These are phyloP conservation scores for Cariama cristata DNA, from an alignment of 2,113 vertebrate species.

Conservation along the genomic window DNA sequence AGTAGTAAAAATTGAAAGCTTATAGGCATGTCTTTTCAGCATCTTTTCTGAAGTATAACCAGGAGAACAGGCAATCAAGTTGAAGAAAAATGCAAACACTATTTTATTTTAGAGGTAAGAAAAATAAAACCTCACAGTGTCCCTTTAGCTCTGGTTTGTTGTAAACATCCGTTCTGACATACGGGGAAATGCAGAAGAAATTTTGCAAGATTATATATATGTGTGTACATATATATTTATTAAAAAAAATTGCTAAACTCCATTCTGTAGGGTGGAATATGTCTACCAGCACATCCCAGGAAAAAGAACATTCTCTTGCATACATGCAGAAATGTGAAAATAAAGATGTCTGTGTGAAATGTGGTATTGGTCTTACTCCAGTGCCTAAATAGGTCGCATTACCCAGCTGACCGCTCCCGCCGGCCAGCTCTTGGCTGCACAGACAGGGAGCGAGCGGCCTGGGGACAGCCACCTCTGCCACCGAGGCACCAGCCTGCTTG, in stretches of 20 bases:
- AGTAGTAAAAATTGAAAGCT: not conserved
- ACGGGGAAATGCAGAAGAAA: not conserved
- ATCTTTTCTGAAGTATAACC: not conserved
- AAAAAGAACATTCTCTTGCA: not conserved
- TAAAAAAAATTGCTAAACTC: not conserved
- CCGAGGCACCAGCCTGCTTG: not conserved
- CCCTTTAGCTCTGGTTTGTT: not conserved
- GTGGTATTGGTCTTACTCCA: not conserved
- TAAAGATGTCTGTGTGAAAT: conserved; percentile 30
- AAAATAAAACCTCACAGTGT: not conserved
- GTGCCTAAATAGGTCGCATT: not conserved
- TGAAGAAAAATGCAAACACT: not conserved
- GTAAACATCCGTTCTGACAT: not conserved
- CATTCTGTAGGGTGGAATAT: not conserved
- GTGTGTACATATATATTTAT: not conserved
- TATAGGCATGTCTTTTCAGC: not conserved
- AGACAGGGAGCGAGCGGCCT: not conserved
- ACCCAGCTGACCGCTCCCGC: not conserved
- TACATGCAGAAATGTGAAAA: not conserved
- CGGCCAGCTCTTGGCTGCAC: rapidly evolving
- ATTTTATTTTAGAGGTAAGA: not conserved
- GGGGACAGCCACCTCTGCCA: not conserved
- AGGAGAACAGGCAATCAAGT: not conserved
- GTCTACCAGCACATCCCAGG: not conserved
- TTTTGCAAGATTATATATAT: conserved; percentile 1